Conservation (phyloP, 2,113 vertebrate species). For the Malaclemys terrapin region DNA sequence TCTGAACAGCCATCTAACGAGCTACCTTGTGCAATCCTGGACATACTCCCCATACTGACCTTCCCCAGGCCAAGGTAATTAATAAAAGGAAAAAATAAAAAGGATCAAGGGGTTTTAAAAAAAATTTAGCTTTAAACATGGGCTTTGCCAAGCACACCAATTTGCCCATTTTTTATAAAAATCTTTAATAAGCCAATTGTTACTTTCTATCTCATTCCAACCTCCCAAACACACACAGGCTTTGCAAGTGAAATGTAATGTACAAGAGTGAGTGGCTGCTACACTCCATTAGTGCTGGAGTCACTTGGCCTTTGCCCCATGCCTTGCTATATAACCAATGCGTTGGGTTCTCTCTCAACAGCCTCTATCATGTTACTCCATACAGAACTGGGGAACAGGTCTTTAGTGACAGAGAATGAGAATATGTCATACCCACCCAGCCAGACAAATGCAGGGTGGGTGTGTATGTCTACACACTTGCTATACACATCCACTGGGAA, state of each 20-base stretch:
- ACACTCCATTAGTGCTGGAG: not conserved
- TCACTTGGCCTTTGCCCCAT: not conserved
- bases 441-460: not conserved
- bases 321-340: not conserved
- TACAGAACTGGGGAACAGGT: not conserved
- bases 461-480: not conserved
- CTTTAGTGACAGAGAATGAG: not conserved
- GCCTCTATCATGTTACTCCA: not conserved
- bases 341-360: not conserved
- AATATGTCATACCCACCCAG: not conserved
- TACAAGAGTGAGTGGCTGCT: not conserved
- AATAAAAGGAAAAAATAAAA: not conserved
- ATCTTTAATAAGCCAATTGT: not conserved
- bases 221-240: not conserved
- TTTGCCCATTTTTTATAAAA: not conserved
- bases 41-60: not conserved
- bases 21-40: not conserved
- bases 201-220: not conserved
- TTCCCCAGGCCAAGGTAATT: not conserved
- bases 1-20: not conserved
- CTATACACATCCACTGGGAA: not conserved
- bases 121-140: not conserved
- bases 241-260: not conserved
- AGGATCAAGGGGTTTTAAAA: not conserved
- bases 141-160: not conserved